These are phyloP conservation scores for Notospermus geniculatus DNA, from an alignment of 1,140 invertebrate species.

Conservation along the genomic window DNA sequence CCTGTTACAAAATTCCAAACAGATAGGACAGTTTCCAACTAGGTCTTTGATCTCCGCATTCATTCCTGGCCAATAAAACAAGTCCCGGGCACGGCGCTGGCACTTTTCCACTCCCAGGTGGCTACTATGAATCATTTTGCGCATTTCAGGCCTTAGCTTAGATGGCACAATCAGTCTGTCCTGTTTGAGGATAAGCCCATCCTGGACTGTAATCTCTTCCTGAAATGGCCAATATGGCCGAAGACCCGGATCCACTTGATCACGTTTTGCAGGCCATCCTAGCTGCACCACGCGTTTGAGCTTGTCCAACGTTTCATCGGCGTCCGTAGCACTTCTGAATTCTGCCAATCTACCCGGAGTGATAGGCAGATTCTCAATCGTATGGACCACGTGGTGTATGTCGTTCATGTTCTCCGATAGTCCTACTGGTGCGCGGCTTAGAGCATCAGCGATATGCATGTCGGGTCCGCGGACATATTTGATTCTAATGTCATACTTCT, in stretches of 20 bases:
- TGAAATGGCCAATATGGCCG: neutral
- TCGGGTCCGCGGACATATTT: conserved; percentile 47
- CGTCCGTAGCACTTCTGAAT: too few relatives aligned
- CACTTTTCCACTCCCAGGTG: neutral
- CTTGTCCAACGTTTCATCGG: neutral
- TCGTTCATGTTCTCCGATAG: neutral
- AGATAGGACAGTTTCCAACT: conserved; percentile 50
- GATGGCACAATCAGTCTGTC: neutral
- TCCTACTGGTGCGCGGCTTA: conserved; percentile 23
- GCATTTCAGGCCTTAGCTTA: neutral
- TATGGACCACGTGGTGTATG: neutral
- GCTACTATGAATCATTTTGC: neutral
- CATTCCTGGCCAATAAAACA: conserved; percentile 57
- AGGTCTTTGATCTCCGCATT: conserved; percentile 53
- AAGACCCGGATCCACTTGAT: neutral
- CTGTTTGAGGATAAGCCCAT: neutral
- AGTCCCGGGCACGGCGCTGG: conserved; percentile 20
- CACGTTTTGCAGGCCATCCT: neutral
- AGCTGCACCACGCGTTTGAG: neutral
- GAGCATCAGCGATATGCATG: conserved; percentile 52
- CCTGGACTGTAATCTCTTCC: neutral
- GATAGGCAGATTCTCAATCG: too few relatives aligned
- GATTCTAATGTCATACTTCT: conserved; percentile 53
- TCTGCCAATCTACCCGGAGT: too few relatives aligned
- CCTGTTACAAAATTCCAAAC: conserved; percentile 35